phyloP scores from a whole-genome alignment of 1,140 invertebrate species.

The Aphelenchoides avenae region DNA sequence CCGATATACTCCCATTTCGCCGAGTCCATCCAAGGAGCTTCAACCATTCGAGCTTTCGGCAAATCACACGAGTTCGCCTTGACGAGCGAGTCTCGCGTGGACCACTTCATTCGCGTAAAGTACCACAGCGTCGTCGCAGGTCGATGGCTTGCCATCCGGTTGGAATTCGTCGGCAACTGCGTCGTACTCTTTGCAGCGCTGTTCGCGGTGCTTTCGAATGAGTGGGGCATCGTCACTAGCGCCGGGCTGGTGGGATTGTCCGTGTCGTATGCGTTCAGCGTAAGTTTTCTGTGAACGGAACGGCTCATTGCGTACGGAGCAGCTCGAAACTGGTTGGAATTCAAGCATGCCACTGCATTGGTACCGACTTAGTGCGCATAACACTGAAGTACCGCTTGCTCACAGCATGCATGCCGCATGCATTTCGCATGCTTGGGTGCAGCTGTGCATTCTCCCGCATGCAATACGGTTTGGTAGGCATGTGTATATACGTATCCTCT shows the following conservation, averaged over 20 bases:
- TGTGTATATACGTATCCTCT: no score
- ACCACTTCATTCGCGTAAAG: slow-evolving; percentile 58
- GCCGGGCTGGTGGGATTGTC: slow-evolving; percentile 61
- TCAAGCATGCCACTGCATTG: no score
- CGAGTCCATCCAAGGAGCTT: slow-evolving; percentile 62
- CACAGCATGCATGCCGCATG: no score
- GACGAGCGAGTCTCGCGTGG: slow-evolving; percentile 61
- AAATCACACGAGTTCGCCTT: slow-evolving; percentile 63
- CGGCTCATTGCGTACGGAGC: no score
- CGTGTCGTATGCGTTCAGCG: slow-evolving; percentile 60
- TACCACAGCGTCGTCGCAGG: slow-evolving; percentile 36
- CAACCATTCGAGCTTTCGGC: slow-evolving; percentile 65
- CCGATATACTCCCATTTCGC: slow-evolving; percentile 65
- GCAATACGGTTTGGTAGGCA: no score
- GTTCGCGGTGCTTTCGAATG: slow-evolving; percentile 59
- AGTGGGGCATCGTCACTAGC: slow-evolving; percentile 45
- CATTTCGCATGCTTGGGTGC: no score
- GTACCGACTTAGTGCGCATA: no score
- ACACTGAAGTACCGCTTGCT: no score
- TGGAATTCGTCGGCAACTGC: slow-evolving; percentile 65
- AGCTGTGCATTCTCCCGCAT: no score
- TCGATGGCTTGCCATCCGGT: slow-evolving; percentile 63
- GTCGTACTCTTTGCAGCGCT: slow-evolving; percentile 65
- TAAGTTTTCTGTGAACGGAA: no score
- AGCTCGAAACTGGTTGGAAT: no score